Conservation (phyloP, 2,888 invertebrate genomes). For the Xestoiulus laeticollis region DNA sequence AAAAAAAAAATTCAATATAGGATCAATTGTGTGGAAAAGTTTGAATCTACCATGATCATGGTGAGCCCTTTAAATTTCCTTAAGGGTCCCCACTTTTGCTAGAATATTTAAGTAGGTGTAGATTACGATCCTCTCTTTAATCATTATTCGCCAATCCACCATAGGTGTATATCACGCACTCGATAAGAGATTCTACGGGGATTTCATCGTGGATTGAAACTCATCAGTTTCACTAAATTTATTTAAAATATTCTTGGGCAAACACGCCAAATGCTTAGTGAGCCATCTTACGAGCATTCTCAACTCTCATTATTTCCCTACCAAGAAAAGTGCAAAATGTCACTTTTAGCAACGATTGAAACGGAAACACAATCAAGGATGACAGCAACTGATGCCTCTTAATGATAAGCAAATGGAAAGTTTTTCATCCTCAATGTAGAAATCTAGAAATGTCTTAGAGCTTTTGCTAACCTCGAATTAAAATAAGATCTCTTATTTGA, state of each 20-base stretch:
- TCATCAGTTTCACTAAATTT: neutral
- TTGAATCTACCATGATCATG: neutral
- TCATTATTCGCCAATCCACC: neutral
- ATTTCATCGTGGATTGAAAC: neutral
- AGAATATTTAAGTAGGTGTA: neutral
- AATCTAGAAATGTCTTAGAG: neutral
- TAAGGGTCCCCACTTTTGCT: neutral
- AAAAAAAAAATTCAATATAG: neutral
- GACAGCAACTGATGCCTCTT: neutral
- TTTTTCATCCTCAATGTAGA: neutral
- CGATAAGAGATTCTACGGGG: neutral
- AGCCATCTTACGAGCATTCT: neutral
- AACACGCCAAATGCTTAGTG: neutral
- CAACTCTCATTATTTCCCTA: neutral
- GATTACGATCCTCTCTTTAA: neutral
- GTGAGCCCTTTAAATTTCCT: neutral
- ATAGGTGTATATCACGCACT: neutral
- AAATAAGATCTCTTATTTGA: neutral
- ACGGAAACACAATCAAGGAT: conserved; percentile 9
- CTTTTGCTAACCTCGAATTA: neutral
- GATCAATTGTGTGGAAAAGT: neutral
- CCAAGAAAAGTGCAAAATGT: conserved; percentile 1
- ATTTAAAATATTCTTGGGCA: neutral
- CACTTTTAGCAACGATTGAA: conserved; percentile 1
- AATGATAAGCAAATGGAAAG: neutral